A percentile compares a stretch with the other conserved stretches of the same genome.
These are phyloP conservation scores for Syritta pipiens DNA, from an alignment of 2,888 invertebrate genomes.

Conservation along the genomic window DNA sequence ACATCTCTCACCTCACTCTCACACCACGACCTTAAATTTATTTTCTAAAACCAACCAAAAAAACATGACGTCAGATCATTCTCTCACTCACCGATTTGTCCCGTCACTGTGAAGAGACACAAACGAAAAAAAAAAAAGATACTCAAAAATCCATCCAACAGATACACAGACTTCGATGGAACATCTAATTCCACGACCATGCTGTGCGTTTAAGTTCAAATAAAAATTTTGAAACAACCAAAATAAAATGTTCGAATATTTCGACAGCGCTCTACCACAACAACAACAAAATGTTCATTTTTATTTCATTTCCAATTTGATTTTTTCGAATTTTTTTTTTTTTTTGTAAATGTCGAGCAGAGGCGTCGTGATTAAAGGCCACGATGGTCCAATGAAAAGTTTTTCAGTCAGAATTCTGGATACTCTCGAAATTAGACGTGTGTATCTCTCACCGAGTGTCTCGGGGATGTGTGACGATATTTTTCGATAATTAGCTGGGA, in stretches of 20 bases:
- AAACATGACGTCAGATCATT: conserved; percentile 44
- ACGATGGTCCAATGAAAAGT: neutral
- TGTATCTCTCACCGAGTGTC: too few relatives aligned
- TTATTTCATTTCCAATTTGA: conserved; percentile 36
- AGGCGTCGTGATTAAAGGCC: conserved; percentile 23
- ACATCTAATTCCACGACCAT: neutral
- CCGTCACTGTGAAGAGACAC: conserved; percentile 28
- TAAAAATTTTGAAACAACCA: conserved; percentile 5
- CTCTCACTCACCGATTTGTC: conserved; percentile 6
- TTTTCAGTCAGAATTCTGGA: conserved; percentile 58
- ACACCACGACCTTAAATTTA: conserved; percentile 18
- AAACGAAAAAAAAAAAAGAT: conserved; percentile 25
- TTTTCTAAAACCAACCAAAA: neutral
- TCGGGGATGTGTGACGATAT: neutral
- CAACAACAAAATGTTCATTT: too few relatives aligned
- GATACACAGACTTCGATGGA: conserved; percentile 8
- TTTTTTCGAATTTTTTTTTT: too few relatives aligned
- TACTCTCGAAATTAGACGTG: conserved; percentile 28
- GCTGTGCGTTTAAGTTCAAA: neutral
- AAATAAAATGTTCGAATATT: conserved; percentile 3
- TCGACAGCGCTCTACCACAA: too few relatives aligned
- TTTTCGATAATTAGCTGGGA: neutral
- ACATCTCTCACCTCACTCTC: neutral
- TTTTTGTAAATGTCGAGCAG: conserved; percentile 28
- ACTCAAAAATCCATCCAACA: conserved; percentile 15